phyloP scores from a whole-genome alignment of 2,113 vertebrate genomes.

The Tragelaphus scriptus region DNA sequence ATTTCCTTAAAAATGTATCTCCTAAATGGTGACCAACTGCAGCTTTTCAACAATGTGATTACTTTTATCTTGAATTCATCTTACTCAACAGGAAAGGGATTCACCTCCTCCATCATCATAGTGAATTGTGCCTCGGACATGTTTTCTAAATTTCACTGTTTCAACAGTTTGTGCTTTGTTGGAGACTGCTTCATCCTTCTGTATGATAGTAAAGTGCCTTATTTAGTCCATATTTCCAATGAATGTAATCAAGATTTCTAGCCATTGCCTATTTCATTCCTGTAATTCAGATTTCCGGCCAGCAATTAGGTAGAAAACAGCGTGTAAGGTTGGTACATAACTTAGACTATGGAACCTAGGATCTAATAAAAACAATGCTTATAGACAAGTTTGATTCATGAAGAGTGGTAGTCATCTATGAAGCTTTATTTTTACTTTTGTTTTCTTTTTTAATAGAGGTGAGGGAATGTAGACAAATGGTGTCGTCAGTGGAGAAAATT shows the following conservation, averaged over 20 bases:
- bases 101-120: conserved; percentile 9
- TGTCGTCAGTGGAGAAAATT: background rate
- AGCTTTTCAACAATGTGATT: background rate
- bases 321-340: background rate
- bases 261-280: conserved; percentile 32
- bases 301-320: background rate
- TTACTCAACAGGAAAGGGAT: conserved; percentile 1
- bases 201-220: conserved; percentile 53
- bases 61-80: background rate
- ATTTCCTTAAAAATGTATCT: background rate
- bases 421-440: background rate
- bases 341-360: background rate
- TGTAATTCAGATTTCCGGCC: conserved; percentile 46
- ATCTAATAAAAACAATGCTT: background rate
- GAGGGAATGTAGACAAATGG: background rate
- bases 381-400: background rate
- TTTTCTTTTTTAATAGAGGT: background rate
- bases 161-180: conserved; percentile 63
- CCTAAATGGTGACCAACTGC: background rate
- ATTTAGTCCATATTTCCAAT: conserved; percentile 62
- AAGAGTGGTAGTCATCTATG: background rate
- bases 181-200: conserved; percentile 58
- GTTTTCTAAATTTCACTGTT: conserved; percentile 55
- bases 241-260: conserved; percentile 38
- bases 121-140: conserved; percentile 39